Conservation (phyloP, 2,888 invertebrate genomes). For the Himalopsyche tibetana region DNA sequence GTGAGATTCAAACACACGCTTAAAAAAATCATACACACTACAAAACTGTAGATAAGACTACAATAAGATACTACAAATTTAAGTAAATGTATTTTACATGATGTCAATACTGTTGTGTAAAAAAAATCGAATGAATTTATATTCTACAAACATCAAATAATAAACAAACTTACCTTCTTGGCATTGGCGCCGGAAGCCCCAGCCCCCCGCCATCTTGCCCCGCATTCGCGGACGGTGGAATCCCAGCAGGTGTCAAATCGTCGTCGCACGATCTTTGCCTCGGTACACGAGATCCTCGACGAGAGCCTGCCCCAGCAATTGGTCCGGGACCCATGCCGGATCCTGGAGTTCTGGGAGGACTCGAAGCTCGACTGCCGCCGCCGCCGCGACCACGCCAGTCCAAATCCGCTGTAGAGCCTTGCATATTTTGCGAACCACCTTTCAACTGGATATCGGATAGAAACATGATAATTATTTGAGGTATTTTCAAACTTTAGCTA, state of each 20-base stretch:
- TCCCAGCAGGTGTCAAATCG: slow-evolving; percentile 71
- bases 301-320: slow-evolving; percentile 69
- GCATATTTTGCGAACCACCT: slow-evolving; percentile 78
- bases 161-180: slow-evolving; percentile 77
- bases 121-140: too few relatives aligned
- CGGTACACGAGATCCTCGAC: slow-evolving; percentile 80
- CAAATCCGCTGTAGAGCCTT: slow-evolving; percentile 73
- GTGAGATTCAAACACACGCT: too few relatives aligned
- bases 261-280: slow-evolving; percentile 92
- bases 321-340: slow-evolving; percentile 67
- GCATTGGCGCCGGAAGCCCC: slow-evolving; percentile 84
- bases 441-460: slow-evolving; percentile 76
- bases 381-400: slow-evolving; percentile 77
- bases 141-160: too few relatives aligned
- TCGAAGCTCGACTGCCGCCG: slow-evolving; percentile 79
- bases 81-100: too few relatives aligned
- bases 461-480: neutral
- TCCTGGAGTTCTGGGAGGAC: slow-evolving; percentile 77
- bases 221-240: slow-evolving; percentile 63
- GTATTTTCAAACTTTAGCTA: too few relatives aligned
- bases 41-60: too few relatives aligned
- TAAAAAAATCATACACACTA: too few relatives aligned
- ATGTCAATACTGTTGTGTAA: too few relatives aligned
- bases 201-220: slow-evolving; percentile 76
- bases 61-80: too few relatives aligned